Evolutionary conservation across 1,140 invertebrate species (phyloP), one percentile per base, ranked within the genome.

Genomic region (Drosophila kepulauana): DNA sequence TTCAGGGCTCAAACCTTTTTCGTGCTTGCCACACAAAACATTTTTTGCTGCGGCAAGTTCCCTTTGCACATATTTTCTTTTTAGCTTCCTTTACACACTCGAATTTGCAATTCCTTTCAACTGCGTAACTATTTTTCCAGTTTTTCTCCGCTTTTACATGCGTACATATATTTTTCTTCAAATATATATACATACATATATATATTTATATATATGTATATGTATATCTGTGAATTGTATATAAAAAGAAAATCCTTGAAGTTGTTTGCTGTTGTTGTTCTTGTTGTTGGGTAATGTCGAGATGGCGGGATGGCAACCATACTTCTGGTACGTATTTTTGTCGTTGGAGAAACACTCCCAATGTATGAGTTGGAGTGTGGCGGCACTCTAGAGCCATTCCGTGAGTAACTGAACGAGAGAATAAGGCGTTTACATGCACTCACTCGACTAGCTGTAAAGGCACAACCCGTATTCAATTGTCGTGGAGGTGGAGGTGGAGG

Each of bases 21-120:
- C 78, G 81, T 86, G 66, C 74, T 81, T 86, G 66, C 43, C 59
- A 51, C 70, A 48, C 54, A 57, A 78, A 54, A 65, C 48, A 78
- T 78, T 85, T 85, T 82, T 85, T 86, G 65, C 75, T 81, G 65
- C 75, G 58, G 58, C 71, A 66, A 52, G 52, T 65, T 57, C 43
- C 38, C 56, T 69, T 59, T 43, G 65, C 63, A 48, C 41, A 75
- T 62, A 10, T 57, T 65, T 66, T 61, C 57, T 58, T 67, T 61
- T 56, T 51, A 30, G 43, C 66, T 58, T 68, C 51, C 38, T 67
- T 65, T 64, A 46, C 58, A 38, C 35, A 64, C 54, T 70, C 61
- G 61, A 59, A 75, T 78, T 78, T 52, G 57, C 65, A 33, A 54
- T 73, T 59, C 57, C 65, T 64, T 71, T 71, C 49, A 48, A 41